phyloP scores from a whole-genome alignment of 2,113 vertebrate genomes.

The Catharus minimus region DNA sequence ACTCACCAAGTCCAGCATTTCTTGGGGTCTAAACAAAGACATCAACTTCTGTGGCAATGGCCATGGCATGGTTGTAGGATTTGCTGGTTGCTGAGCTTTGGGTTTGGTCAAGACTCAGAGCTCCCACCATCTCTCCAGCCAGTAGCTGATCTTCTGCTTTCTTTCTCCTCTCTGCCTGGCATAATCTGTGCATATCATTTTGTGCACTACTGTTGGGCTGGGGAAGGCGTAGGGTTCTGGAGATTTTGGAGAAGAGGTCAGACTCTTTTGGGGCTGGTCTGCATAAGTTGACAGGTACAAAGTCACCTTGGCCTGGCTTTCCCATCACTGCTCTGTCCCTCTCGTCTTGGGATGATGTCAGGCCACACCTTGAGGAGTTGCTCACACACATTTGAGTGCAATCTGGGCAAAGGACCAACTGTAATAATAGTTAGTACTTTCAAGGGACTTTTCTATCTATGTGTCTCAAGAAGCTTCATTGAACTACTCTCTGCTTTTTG shows the following conservation, averaged over 20 bases:
- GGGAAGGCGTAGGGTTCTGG: neutral
- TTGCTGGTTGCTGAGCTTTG: neutral
- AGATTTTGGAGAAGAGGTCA: neutral
- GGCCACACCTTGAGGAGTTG: accelerated
- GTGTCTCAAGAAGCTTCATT: neutral
- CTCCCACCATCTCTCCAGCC: neutral
- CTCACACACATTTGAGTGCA: neutral
- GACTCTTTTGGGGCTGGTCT: too few species aligned
- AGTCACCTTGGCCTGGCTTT: neutral
- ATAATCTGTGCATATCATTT: neutral
- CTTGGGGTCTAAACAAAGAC: neutral
- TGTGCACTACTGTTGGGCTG: neutral
- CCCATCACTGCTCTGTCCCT: neutral
- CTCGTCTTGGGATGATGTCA: neutral
- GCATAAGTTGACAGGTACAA: neutral
- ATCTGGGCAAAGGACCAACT: neutral
- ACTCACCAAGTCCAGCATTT: neutral
- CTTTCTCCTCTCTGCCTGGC: neutral
- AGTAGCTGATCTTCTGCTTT: neutral
- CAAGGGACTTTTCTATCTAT: neutral
- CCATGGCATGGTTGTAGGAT: neutral
- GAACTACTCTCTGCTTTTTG: neutral
- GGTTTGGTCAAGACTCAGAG: neutral
- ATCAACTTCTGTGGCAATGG: neutral
- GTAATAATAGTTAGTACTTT: neutral